Evolutionary conservation across 2,888 invertebrate species (phyloP).

Genomic region (Epinotia nisella): DNA sequence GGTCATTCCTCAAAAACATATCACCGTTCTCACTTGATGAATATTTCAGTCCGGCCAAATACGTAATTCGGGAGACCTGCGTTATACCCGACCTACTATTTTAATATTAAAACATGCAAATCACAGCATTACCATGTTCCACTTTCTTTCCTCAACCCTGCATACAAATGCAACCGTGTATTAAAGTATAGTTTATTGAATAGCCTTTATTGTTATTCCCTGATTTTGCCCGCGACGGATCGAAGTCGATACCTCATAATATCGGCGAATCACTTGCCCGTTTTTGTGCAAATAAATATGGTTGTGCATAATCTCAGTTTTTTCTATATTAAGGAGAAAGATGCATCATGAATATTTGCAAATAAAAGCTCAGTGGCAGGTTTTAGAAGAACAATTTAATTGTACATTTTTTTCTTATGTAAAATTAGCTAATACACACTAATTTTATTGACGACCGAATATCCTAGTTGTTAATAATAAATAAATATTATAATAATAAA

Average conservation of each 20-base stretch:
- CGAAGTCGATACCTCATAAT: not conserved
- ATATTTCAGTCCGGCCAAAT: conserved; percentile 70
- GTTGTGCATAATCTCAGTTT: too few relatives aligned
- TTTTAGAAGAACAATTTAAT: too few relatives aligned
- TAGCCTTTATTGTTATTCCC: conserved; percentile 28
- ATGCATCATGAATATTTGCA: too few relatives aligned
- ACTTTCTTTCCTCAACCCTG: conserved; percentile 56
- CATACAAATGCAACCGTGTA: conserved; percentile 61
- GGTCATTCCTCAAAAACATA: conserved; percentile 24
- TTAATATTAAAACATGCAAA: conserved; percentile 81
- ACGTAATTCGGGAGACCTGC: conserved; percentile 65
- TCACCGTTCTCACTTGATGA: conserved; percentile 53
- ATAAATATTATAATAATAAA: too few relatives aligned
- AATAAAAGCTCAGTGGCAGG: too few relatives aligned
- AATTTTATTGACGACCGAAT: too few relatives aligned
- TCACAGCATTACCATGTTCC: conserved; percentile 69
- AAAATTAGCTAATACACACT: too few relatives aligned
- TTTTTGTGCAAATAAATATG: not conserved
- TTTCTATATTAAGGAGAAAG: too few relatives aligned
- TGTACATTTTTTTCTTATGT: too few relatives aligned
- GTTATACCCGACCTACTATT: conserved; percentile 57
- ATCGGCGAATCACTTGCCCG: not conserved
- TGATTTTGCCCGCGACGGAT: not conserved
- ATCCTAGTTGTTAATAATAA: too few relatives aligned
- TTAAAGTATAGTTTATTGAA: conserved; percentile 51